These are phyloP conservation scores for Seira musarum DNA, from an alignment of 2,888 invertebrate genomes.

Conservation along the genomic window DNA sequence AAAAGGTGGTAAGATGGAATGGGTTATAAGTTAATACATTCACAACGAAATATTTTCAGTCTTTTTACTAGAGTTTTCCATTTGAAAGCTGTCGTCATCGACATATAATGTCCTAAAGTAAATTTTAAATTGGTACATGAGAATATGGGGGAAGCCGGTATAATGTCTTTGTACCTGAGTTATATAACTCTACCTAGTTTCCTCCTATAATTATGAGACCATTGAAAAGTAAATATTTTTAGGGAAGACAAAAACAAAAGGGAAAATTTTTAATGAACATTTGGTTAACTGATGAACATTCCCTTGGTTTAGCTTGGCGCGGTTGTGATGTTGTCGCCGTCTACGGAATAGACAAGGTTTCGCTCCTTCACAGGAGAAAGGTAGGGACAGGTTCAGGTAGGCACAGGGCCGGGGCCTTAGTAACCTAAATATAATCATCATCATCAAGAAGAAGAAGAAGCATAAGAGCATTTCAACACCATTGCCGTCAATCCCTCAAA, in stretches of 20 bases:
- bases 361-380: background rate
- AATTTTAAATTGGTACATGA: background rate
- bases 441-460: too few relatives aligned
- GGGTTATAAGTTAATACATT: conserved; percentile 55
- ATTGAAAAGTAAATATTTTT: too few relatives aligned
- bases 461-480: too few relatives aligned
- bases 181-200: too few relatives aligned
- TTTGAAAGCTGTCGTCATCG: conserved; percentile 59
- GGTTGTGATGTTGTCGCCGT: too few relatives aligned
- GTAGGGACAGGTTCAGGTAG: background rate
- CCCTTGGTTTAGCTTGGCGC: too few relatives aligned
- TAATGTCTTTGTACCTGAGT: too few relatives aligned
- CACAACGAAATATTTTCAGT: too few relatives aligned
- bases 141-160: background rate
- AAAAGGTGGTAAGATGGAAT: conserved; percentile 28
- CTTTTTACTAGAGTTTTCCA: conserved; percentile 55
- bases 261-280: conserved; percentile 36
- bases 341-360: too few relatives aligned
- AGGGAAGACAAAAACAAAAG: conserved; percentile 27
- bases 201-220: conserved; percentile 1
- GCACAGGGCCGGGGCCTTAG: background rate
- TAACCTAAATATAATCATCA: conserved; percentile 39
- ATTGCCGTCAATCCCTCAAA: conserved; percentile 15
- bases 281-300: conserved; percentile 26
- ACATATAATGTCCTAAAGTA: conserved; percentile 10